Evolutionary conservation across 2,888 invertebrate species (phyloP).

Genomic region (Athetis lepigone): DNA sequence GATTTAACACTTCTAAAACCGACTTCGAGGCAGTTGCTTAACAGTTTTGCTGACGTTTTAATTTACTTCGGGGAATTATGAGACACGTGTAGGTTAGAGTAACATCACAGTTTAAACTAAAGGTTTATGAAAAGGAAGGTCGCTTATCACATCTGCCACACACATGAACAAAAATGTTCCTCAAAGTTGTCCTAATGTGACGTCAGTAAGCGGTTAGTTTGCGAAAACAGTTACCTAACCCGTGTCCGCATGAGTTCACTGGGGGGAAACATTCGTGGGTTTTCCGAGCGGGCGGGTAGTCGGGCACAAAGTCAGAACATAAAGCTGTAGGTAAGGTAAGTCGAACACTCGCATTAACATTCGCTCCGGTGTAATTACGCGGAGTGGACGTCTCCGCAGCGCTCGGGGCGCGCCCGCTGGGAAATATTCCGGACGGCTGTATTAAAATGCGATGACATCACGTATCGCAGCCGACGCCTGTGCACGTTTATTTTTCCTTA

Average conservation of each 20-base stretch:
- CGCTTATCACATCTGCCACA: slow-evolving; percentile 10
- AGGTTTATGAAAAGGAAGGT: slow-evolving; percentile 21
- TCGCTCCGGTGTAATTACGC: slow-evolving; percentile 70
- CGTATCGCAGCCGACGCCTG: slow-evolving; percentile 44
- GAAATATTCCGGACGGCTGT: slow-evolving; percentile 65
- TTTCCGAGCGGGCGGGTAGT: slow-evolving; percentile 19
- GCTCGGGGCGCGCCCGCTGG: slow-evolving; percentile 54
- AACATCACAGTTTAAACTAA: slow-evolving; percentile 7
- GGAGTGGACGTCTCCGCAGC: slow-evolving; percentile 65
- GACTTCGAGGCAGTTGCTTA: slow-evolving; percentile 18
- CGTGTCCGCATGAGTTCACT: slow-evolving; percentile 33
- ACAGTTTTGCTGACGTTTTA: slow-evolving; percentile 24
- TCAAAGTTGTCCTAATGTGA: slow-evolving; percentile 33
- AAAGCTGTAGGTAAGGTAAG: slow-evolving; percentile 36
- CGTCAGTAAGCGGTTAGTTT: slow-evolving; percentile 36
- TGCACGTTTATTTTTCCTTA: slow-evolving; percentile 15
- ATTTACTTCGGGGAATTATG: slow-evolving; percentile 22
- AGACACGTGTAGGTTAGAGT: slow-evolving; percentile 4
- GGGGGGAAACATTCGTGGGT: slow-evolving; percentile 39
- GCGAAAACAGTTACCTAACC: slow-evolving; percentile 45
- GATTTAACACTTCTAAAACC: slow-evolving; percentile 33
- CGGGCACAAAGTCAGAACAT: slow-evolving; percentile 39
- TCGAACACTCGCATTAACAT: slow-evolving; percentile 58
- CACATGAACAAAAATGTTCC: slow-evolving; percentile 26
- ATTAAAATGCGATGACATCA: slow-evolving; percentile 70